phyloP scores from a whole-genome alignment of 1,140 invertebrate genomes.

The Procambarus clarkii region DNA sequence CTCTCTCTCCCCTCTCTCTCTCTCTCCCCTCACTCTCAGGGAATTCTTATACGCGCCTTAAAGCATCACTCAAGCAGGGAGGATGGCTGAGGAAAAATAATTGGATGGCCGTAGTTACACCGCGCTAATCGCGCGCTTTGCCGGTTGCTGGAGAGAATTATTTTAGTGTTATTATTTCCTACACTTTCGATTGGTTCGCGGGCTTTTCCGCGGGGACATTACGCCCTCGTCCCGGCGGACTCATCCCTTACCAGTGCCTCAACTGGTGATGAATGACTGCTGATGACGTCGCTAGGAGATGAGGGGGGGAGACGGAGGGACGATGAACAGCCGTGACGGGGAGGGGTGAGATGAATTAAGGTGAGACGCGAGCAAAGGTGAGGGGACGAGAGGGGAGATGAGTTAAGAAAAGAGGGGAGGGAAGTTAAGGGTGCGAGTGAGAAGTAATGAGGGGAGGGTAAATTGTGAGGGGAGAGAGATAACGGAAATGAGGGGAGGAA shows the following conservation, averaged over 20 bases:
- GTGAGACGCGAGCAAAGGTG: no score
- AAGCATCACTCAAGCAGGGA: constrained; percentile 24
- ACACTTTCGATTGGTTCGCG: no score
- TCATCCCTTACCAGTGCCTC: neutral
- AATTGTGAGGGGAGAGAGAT: neutral
- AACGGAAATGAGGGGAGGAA: no score
- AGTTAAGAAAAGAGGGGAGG: neutral
- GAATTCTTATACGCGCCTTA: constrained; percentile 46
- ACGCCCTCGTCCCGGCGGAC: neutral
- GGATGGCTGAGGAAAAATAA: constrained; percentile 27
- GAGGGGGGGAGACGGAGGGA: neutral
- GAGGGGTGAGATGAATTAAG: no score
- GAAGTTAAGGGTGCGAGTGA: neutral
- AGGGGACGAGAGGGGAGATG: neutral
- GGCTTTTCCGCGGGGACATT: no score
- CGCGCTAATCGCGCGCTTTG: neutral
- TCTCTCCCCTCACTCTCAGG: neutral
- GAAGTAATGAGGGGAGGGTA: neutral
- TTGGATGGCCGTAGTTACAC: constrained; percentile 47
- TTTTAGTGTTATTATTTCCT: neutral
- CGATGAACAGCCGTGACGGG: no score
- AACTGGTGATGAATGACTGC: constrained; percentile 15
- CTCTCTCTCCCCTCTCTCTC: constrained; percentile 6
- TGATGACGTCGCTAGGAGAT: constrained; percentile 13
- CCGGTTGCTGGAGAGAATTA: no score